Conservation (phyloP, 1,140 invertebrate species). For the Calycopis cecrops region DNA sequence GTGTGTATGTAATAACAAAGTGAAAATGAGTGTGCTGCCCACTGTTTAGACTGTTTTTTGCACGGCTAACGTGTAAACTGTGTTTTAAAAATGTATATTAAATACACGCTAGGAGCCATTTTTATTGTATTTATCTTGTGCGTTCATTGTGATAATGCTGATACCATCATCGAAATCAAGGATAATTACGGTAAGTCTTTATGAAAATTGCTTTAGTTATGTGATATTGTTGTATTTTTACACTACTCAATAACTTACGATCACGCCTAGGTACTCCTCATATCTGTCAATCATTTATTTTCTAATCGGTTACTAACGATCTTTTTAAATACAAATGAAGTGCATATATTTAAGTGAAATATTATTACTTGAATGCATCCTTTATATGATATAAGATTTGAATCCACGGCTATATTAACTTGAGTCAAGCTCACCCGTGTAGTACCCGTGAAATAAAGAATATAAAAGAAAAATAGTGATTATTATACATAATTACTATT, state of each 20-base stretch:
- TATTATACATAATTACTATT: too few relatives aligned
- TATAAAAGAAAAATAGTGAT: too few relatives aligned
- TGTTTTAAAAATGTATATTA: constrained; percentile 65
- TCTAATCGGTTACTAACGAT: too few relatives aligned
- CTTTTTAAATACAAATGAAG: too few relatives aligned
- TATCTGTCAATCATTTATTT: too few relatives aligned
- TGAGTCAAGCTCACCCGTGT: too few relatives aligned
- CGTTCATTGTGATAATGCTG: constrained; percentile 71
- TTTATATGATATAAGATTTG: too few relatives aligned
- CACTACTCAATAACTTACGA: neutral
- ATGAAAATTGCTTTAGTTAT: neutral
- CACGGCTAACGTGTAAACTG: constrained; percentile 42
- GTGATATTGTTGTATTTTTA: neutral
- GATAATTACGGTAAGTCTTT: constrained; percentile 61
- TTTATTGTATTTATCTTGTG: constrained; percentile 74
- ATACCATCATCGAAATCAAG: constrained; percentile 65
- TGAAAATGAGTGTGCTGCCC: constrained; percentile 65
- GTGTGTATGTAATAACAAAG: constrained; percentile 43
- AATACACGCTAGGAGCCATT: constrained; percentile 69
- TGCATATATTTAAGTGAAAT: too few relatives aligned
- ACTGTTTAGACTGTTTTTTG: constrained; percentile 50
- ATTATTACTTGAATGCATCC: too few relatives aligned
- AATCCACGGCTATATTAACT: too few relatives aligned
- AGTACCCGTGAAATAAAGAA: too few relatives aligned
- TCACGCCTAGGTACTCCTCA: constrained; percentile 2